phyloP scores from a whole-genome alignment of 2,888 invertebrate genomes.

The Chaitophorus viminalis region DNA sequence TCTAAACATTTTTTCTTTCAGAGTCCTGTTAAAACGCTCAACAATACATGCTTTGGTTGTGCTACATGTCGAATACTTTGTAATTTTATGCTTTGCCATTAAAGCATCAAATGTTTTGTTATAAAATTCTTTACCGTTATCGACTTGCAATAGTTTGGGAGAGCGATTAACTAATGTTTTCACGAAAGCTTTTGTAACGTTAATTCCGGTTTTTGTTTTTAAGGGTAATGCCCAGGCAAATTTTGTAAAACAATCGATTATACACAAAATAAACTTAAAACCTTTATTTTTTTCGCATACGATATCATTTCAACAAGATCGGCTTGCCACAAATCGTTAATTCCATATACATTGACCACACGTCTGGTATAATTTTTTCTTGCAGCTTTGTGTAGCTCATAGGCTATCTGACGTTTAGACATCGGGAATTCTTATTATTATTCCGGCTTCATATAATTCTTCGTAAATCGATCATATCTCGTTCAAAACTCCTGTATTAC shows the following conservation, averaged over 20 bases:
- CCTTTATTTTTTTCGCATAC: slow-evolving; percentile 66
- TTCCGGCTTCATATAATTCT: too few relatives aligned
- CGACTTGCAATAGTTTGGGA: not conserved
- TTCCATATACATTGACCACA: too few relatives aligned
- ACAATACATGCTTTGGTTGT: not conserved
- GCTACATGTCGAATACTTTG: not conserved
- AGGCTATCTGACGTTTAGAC: not conserved
- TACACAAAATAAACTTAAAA: slow-evolving; percentile 66
- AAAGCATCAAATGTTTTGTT: not conserved
- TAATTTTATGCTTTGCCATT: not conserved
- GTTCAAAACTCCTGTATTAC: slow-evolving; percentile 22
- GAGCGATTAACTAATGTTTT: too few relatives aligned
- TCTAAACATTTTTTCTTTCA: slow-evolving; percentile 63
- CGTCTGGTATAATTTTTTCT: slow-evolving; percentile 6
- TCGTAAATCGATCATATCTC: too few relatives aligned
- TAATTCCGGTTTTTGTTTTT: too few relatives aligned
- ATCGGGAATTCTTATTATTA: too few relatives aligned
- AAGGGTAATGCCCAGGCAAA: too few relatives aligned
- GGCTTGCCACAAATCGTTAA: not conserved
- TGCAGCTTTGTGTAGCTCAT: not conserved
- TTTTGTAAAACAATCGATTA: slow-evolving; percentile 66
- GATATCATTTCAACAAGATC: slow-evolving; percentile 65
- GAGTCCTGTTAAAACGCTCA: too few relatives aligned
- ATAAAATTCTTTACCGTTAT: slow-evolving; percentile 2
- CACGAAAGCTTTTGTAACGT: too few relatives aligned